A percentile compares a stretch with the other conserved stretches of the same genome.
These are phyloP conservation scores for Enteromius afrohamiltoni DNA, from an alignment of 2,797 vertebrate genomes.

Conservation along the genomic window DNA sequence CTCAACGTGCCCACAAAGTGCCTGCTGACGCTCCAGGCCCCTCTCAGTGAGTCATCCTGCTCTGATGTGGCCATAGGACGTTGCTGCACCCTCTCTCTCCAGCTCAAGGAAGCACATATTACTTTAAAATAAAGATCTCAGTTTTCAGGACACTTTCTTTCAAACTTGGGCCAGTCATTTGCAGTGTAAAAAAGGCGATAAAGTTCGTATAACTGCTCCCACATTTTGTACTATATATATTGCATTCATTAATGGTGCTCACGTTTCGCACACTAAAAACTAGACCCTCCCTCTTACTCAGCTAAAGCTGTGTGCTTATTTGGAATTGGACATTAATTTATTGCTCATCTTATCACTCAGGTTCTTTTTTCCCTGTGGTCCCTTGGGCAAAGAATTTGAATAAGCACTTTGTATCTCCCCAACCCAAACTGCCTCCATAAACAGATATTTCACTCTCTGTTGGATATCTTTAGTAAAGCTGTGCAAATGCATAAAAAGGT, in stretches of 20 bases:
- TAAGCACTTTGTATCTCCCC: constrained; percentile 70
- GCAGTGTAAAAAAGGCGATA: not conserved
- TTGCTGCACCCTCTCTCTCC: constrained; percentile 64
- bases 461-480: constrained; percentile 83
- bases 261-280: constrained; percentile 12
- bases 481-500: constrained; percentile 82
- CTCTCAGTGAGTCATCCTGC: constrained; percentile 75
- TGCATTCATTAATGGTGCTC: constrained; percentile 7
- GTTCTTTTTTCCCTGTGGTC: constrained; percentile 72
- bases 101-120: constrained; percentile 27
- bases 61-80: constrained; percentile 78
- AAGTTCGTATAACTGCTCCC: not conserved
- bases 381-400: constrained; percentile 73
- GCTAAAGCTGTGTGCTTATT: constrained; percentile 78
- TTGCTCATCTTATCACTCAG: constrained; percentile 79
- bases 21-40: constrained; percentile 62
- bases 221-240: constrained; percentile 26
- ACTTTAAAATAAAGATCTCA: constrained; percentile 18
- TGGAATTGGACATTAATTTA: constrained; percentile 82
- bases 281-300: constrained; percentile 60
- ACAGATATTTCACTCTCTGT: constrained; percentile 69
- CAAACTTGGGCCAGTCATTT: constrained; percentile 2
- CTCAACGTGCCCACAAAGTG: constrained; percentile 66
- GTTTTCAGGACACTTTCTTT: constrained; percentile 15
- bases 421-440: constrained; percentile 67